Base-by-base conservation (phyloP, 2,113 vertebrate genomes). In the Copsychus sechellarum region DNA sequence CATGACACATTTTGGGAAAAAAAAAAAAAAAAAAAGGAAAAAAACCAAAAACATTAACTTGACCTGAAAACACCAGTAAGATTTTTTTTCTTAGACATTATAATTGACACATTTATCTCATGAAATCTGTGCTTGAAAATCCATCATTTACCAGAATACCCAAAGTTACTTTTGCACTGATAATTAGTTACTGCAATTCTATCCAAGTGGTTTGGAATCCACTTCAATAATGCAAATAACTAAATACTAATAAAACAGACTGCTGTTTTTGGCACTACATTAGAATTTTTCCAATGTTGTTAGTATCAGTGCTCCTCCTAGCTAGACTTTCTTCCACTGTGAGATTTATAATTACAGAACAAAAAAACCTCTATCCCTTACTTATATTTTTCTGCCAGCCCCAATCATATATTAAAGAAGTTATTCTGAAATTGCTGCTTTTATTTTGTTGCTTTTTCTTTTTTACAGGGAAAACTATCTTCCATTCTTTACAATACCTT, bases 21-120 rank as follows among this genome's bases (percentile, higher is more conserved):
- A 22, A 53, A 65, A 13, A 13, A 24, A 53, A 61, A 10, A 8
- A 57, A 2, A 15, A 7, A 14, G 40, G 13, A 40, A 6, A 93
- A 73, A 57, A 47, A 47, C 28, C 1, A 23, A 18, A 82, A 86
- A 54, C 17, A 66, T 53, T 53, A 72, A 69, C 56, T 92, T 89
- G 48, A 96, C 40, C 42, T 45, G 72, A 82, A 81, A 88, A 95
- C 21, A 60, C 4, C 6, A 86, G 51, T 92, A 23, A 82, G 47
- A 25, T 36, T 6, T 62, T 31, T n/a, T 78, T 69, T 13, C 42
- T 51, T 80, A 85, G 43, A 90, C 24, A 56, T 34, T 38, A 67
- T 4, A 3, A 74, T 5, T 56, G 16, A 60, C 11, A 47, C 3
- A 66, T 29, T 73, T 38, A 57, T 28, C 18, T 64, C 31, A 34